These are phyloP conservation scores for Gastrophryne carolinensis DNA, from an alignment of 2,797 vertebrate genomes.

Conservation along the genomic window DNA sequence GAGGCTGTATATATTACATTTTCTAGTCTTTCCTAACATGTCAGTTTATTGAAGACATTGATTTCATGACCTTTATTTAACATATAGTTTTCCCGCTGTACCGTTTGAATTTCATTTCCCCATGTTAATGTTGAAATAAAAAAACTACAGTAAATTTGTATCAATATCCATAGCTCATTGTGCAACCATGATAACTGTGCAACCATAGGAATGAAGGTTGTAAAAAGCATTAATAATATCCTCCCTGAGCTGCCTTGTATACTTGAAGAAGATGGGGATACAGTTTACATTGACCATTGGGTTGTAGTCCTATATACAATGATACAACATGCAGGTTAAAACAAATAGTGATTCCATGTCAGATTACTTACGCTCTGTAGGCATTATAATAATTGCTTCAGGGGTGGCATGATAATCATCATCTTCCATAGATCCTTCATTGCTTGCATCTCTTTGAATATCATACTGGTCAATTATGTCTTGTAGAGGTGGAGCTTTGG, in stretches of 20 bases:
- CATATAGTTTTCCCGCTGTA: too few species aligned
- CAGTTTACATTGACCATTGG: neutral
- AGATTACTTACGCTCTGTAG: slow-evolving; percentile 87
- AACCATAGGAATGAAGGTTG: neutral
- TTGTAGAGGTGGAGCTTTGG: slow-evolving; percentile 93
- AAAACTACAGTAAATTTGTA: too few species aligned
- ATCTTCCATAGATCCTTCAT: slow-evolving; percentile 82
- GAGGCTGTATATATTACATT: too few species aligned
- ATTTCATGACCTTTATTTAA: too few species aligned
- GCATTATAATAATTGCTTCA: slow-evolving; percentile 93
- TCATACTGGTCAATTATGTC: slow-evolving; percentile 97
- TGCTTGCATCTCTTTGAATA: slow-evolving; percentile 89
- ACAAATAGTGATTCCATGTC: neutral
- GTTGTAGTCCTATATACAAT: neutral
- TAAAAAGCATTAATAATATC: neutral
- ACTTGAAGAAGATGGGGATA: neutral
- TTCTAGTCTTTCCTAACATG: too few species aligned
- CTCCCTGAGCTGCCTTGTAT: neutral
- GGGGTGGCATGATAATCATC: slow-evolving; percentile 93
- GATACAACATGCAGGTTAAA: neutral
- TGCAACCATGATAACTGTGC: neutral
- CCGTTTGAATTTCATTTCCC: too few species aligned
- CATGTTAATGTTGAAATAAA: too few species aligned
- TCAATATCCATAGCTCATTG: neutral
- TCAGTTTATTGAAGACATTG: too few species aligned